Conservation (phyloP, 2,113 vertebrate genomes). For the Prolemur simus region DNA sequence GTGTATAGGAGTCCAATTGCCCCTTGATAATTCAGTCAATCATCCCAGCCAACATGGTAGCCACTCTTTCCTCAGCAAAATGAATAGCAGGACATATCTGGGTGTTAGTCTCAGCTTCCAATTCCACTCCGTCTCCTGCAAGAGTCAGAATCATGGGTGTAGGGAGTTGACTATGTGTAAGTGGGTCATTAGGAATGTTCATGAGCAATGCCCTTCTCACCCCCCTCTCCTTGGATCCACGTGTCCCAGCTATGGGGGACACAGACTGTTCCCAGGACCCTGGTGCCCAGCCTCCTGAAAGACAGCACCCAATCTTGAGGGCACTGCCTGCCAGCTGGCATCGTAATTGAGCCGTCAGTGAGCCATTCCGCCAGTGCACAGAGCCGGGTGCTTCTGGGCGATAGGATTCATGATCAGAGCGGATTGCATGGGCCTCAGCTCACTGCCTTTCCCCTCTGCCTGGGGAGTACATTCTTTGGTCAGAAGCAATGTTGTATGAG, state of each 20-base stretch:
- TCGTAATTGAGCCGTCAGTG: slow-evolving; percentile 15
- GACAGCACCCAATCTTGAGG: not conserved
- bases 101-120: not conserved
- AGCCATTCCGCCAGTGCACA: not conserved
- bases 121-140: not conserved
- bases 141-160: not conserved
- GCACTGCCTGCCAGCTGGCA: not conserved
- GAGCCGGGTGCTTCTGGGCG: slow-evolving; percentile 9
- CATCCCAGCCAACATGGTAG: not conserved
- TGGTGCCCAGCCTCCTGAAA: not conserved
- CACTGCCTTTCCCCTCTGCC: slow-evolving; percentile 31
- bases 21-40: not conserved
- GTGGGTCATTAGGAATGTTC: not conserved
- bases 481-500: slow-evolving; percentile 57
- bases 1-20: not conserved
- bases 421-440: not conserved
- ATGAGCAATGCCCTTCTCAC: not conserved
- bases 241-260: not conserved
- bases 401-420: not conserved
- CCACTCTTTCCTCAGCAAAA: not conserved
- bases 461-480: slow-evolving; percentile 46
- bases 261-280: not conserved
- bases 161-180: not conserved
- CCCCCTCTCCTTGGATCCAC: not conserved
- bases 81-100: not conserved